Evolutionary conservation across 2,888 invertebrate genomes (phyloP), one percentile per base, ranked within the genome.

Genomic region (Dinocampus coccinellae): DNA sequence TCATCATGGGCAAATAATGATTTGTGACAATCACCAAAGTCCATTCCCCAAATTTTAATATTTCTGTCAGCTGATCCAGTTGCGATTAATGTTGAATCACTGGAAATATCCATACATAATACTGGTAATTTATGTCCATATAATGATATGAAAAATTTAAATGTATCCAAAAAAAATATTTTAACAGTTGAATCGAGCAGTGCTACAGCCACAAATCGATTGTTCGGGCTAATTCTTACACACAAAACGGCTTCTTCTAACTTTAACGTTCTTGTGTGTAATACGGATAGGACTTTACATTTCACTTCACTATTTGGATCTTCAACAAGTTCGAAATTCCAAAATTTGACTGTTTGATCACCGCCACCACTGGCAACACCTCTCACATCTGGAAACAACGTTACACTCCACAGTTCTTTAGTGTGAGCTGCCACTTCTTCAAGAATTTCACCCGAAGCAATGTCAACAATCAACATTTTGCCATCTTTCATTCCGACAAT

Each of bases 61-160:
- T 96, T 98, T 52, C 97, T 92, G 89, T 99, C 99, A 0, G 95
- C 95, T 2, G 98, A 98, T 7, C 98, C 99, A 0, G 99, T 98
- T 10, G 93, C 95, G 76, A 99, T 94, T 26, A 99, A 86, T 10
- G 92, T 91, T 0, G 94, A 94, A 86, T 97, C 97, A 78, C 93
- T 93, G 13, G 96, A 96, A 73, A 99, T 97, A 85, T 99, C 98
- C 90, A 99, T 90, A 82, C 96, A 95, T 0, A 95, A 89, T 0
- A 99, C 96, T 0, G 99, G 99, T 64, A 98, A 89, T 84, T 97
- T 97, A 89, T 99, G 99, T 0, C 99, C 99, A 86, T 99, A 99
- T 0, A 99, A 90, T 0, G 97, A 95, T 22, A 98, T 87, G 88
- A 96, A 97, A 88, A 98, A 97, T 93, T 99, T 99, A 77, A 98